Conservation (phyloP, 2,888 invertebrate species). For the Lasioglossum lativentre region DNA sequence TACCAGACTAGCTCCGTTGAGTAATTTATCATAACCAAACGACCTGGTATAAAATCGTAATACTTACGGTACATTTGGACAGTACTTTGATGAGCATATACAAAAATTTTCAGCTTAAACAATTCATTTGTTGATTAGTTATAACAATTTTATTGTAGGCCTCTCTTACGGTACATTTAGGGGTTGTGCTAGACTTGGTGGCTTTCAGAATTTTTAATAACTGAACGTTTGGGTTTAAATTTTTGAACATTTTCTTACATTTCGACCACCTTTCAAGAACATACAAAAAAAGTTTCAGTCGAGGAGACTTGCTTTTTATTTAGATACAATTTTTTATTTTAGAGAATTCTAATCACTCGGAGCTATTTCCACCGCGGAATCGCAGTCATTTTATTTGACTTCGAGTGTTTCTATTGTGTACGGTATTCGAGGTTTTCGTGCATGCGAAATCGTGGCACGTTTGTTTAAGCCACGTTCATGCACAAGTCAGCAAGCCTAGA, state of each 20-base stretch:
- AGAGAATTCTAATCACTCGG: too few relatives aligned
- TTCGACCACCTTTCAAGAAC: neutral
- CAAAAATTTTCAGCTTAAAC: neutral
- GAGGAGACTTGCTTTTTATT: too few relatives aligned
- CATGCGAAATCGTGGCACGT: neutral
- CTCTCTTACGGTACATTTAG: neutral
- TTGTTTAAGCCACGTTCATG: neutral
- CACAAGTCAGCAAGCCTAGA: neutral
- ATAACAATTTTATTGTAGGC: rapidly evolving
- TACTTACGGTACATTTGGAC: rapidly evolving
- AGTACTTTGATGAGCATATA: neutral
- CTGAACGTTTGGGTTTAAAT: neutral
- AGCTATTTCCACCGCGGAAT: neutral
- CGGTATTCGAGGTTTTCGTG: neutral
- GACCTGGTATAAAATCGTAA: rapidly evolving
- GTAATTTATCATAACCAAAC: neutral
- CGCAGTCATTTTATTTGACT: neutral
- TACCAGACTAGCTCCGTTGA: rapidly evolving
- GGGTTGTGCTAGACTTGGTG: neutral
- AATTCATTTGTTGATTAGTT: neutral
- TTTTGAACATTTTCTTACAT: rapidly evolving
- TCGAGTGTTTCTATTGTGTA: neutral
- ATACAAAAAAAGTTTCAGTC: neutral
- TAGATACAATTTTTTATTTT: too few relatives aligned
- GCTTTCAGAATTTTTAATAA: neutral